These are phyloP conservation scores for Crotalus adamanteus DNA, from an alignment of 2,797 vertebrate genomes.

Conservation along the genomic window DNA sequence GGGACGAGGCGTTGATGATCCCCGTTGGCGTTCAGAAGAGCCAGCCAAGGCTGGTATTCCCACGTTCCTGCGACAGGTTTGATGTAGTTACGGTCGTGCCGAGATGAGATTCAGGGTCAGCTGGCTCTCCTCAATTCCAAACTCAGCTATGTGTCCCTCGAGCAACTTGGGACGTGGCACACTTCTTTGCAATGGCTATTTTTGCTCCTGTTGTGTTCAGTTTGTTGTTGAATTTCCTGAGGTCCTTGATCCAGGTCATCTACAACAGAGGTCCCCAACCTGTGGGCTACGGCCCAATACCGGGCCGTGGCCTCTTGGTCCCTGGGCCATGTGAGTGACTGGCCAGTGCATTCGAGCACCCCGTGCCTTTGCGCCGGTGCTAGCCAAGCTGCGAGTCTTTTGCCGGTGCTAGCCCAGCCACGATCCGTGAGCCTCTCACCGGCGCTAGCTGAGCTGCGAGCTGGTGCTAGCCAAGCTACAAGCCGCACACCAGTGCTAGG, in stretches of 20 bases:
- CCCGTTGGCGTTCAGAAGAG: neutral
- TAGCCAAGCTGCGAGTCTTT: too few relatives aligned
- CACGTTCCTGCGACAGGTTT: neutral
- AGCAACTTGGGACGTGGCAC: neutral
- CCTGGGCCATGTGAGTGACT: too few relatives aligned
- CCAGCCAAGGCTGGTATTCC: neutral
- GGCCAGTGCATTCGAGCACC: too few relatives aligned
- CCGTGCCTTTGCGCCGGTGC: too few relatives aligned
- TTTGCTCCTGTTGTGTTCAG: neutral
- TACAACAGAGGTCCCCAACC: too few relatives aligned
- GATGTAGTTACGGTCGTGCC: neutral
- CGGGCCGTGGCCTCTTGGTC: too few relatives aligned
- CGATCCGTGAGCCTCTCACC: too few relatives aligned
- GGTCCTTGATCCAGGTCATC: neutral
- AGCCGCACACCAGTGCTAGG: too few relatives aligned
- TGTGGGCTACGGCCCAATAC: too few relatives aligned
- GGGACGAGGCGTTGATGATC: fast-evolving
- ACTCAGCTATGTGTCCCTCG: neutral
- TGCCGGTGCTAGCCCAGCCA: too few relatives aligned
- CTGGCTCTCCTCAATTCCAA: neutral
- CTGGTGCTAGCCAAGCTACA: too few relatives aligned
- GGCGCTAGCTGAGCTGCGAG: too few relatives aligned
- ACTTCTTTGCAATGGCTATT: neutral
- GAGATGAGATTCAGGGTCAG: neutral
- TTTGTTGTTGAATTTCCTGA: neutral